Evolutionary conservation across 1,140 invertebrate species (phyloP).

Genomic region (Polypedilum pembai): DNA sequence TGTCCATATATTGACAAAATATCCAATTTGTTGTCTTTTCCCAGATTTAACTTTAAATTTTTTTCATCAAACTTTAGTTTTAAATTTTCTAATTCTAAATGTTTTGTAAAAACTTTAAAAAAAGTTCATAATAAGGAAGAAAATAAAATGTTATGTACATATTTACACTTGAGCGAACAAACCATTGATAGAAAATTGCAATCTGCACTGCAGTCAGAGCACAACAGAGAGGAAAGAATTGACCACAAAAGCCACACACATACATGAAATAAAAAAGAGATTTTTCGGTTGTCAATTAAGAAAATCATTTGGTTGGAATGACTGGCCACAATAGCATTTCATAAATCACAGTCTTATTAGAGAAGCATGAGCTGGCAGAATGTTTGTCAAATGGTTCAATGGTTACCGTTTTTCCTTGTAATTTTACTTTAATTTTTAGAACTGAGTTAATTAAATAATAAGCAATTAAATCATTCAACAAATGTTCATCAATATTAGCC

Average conservation of each 20-base stretch:
- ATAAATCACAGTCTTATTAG: slow-evolving; percentile 1
- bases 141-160: too few relatives aligned
- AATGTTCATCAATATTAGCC: slow-evolving; percentile 24
- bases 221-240: neutral
- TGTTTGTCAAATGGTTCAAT: neutral
- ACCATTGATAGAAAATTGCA: neutral
- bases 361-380: neutral
- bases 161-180: neutral
- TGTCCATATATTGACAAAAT: too few relatives aligned
- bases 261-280: neutral
- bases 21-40: too few relatives aligned
- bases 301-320: neutral
- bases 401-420: neutral
- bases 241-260: slow-evolving; percentile 5
- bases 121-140: too few relatives aligned
- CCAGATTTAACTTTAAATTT: too few relatives aligned
- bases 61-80: too few relatives aligned
- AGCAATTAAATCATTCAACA: slow-evolving; percentile 27
- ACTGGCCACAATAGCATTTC: neutral
- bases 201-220: neutral
- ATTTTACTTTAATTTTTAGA: too few relatives aligned
- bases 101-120: too few relatives aligned
- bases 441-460: too few relatives aligned
- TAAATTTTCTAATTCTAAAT: too few relatives aligned
- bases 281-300: neutral